Conservation (phyloP, 1,140 invertebrate genomes). For the Chrysoperla carnea region DNA sequence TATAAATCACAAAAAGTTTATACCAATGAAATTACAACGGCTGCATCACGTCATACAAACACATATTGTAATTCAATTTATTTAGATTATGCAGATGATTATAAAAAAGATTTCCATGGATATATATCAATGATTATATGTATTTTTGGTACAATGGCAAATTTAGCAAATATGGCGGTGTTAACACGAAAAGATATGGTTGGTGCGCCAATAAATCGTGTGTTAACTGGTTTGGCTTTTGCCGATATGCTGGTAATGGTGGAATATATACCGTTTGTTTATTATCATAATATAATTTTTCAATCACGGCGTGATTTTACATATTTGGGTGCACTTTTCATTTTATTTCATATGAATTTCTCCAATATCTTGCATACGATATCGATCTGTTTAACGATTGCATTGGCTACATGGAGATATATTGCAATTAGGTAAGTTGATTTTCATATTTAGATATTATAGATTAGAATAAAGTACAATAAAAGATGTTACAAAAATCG, state of each 20-base stretch:
- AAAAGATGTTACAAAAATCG: no score
- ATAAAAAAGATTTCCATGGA: slow-evolving; percentile 28
- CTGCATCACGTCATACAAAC: no score
- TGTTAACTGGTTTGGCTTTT: slow-evolving; percentile 62
- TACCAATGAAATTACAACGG: no score
- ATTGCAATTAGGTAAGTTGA: slow-evolving; percentile 38
- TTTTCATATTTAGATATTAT: no score
- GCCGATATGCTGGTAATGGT: slow-evolving; percentile 76
- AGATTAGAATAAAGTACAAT: no score
- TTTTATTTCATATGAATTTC: slow-evolving; percentile 66
- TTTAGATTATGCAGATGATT: not conserved
- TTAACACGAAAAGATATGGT: slow-evolving; percentile 70
- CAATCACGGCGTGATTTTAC: slow-evolving; percentile 34
- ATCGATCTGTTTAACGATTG: slow-evolving; percentile 72
- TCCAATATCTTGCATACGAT: slow-evolving; percentile 65
- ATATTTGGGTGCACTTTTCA: slow-evolving; percentile 49
- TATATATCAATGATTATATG: slow-evolving; percentile 59
- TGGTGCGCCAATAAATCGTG: slow-evolving; percentile 62
- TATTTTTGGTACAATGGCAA: slow-evolving; percentile 75
- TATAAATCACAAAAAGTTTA: no score
- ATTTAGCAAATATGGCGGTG: slow-evolving; percentile 76
- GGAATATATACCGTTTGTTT: slow-evolving; percentile 68
- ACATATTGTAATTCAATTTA: no score
- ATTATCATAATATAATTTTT: slow-evolving; percentile 51
- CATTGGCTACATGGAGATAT: slow-evolving; percentile 59